Conservation (phyloP, 2,797 vertebrate genomes). For the Neoniphon sammara region DNA sequence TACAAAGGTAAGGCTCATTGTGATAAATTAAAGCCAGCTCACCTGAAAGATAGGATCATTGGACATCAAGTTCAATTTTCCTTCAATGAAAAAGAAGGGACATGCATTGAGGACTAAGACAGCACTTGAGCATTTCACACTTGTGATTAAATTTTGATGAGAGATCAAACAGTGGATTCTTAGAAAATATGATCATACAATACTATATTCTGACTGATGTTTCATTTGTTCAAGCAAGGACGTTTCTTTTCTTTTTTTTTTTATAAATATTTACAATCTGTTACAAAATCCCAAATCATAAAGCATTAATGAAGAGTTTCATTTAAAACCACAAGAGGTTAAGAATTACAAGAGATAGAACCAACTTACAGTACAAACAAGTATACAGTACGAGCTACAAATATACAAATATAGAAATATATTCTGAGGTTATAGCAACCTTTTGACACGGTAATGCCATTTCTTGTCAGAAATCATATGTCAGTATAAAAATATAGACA, state of each 20-base stretch:
- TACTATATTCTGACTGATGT: slow-evolving; percentile 63
- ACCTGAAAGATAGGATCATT: slow-evolving; percentile 48
- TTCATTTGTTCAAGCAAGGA: slow-evolving; percentile 67
- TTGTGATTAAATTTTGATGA: slow-evolving; percentile 61
- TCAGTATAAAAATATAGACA: slow-evolving; percentile 87
- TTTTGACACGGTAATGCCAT: slow-evolving; percentile 76
- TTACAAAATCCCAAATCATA: slow-evolving; percentile 62
- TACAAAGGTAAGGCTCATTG: slow-evolving; percentile 63
- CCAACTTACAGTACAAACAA: slow-evolving; percentile 77
- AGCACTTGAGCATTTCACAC: slow-evolving; percentile 64
- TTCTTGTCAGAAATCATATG: slow-evolving; percentile 76
- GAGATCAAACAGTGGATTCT: slow-evolving; percentile 55
- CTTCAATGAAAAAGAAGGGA: slow-evolving; percentile 37
- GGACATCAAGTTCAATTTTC: slow-evolving; percentile 53
- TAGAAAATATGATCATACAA: slow-evolving; percentile 52
- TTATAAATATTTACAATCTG: slow-evolving; percentile 80
- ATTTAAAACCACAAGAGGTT: slow-evolving; percentile 63
- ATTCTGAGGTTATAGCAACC: slow-evolving; percentile 79
- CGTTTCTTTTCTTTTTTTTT: slow-evolving; percentile 49
- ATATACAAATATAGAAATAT: slow-evolving; percentile 86
- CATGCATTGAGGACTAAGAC: slow-evolving; percentile 37
- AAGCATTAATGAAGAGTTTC: slow-evolving; percentile 68
- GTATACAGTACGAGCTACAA: slow-evolving; percentile 81
- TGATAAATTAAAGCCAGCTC: slow-evolving; percentile 68
- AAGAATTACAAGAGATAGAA: slow-evolving; percentile 68